Evolutionary conservation across 2,113 vertebrate species (phyloP).

Genomic region (Dinomys branickii): DNA sequence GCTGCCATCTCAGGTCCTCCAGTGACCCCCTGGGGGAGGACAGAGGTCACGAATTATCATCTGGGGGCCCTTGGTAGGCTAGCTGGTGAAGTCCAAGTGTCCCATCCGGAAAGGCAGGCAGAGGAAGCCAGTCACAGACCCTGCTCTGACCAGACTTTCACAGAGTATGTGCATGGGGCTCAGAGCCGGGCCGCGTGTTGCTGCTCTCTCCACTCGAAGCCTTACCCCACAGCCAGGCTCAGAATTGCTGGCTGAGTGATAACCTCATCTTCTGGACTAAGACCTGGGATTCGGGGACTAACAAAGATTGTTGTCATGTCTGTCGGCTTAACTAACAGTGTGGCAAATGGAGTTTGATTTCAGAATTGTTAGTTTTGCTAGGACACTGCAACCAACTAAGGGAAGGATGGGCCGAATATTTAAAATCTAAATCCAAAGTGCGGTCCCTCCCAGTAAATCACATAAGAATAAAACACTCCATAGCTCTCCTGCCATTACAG

Average conservation of each 20-base stretch:
- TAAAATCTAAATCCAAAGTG: neutral
- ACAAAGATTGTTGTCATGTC: neutral
- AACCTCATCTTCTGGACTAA: neutral
- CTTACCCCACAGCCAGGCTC: neutral
- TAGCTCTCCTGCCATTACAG: neutral
- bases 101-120: neutral
- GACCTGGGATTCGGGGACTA: neutral
- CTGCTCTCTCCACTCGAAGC: neutral
- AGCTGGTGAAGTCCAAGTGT: neutral
- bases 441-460: neutral
- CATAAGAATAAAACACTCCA: neutral
- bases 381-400: neutral
- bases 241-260: neutral
- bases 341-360: conserved; percentile 29
- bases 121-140: neutral
- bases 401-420: neutral
- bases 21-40: accelerated
- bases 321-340: neutral
- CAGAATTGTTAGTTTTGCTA: conserved; percentile 16
- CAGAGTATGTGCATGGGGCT: accelerated
- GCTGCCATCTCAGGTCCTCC: neutral
- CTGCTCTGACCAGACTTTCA: neutral
- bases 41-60: neutral
- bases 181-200: neutral
- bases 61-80: neutral